Percentiles rank a stretch among this genome's conserved stretches.
Evolutionary conservation across 2,113 vertebrate genomes (phyloP).

Genomic region (Apteryx mantelli): DNA sequence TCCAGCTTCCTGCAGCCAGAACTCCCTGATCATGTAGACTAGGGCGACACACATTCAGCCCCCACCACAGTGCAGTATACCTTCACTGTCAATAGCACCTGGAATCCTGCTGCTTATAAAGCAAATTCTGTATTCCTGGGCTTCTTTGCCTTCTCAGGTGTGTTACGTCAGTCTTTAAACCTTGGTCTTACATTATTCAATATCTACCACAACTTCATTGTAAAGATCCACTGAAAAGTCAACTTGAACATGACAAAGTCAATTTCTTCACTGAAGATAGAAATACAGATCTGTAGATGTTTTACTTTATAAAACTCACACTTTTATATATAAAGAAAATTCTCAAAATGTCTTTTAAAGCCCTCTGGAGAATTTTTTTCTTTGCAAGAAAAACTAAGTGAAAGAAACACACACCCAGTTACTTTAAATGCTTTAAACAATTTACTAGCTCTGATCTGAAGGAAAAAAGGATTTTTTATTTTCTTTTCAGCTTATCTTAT

Average conservation of each 20-base stretch:
- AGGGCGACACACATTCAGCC: not conserved
- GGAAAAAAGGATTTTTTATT: not conserved
- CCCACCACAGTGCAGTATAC: not conserved
- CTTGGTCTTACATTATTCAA: not conserved
- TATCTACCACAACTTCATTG: not conserved
- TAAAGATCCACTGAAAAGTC: not conserved
- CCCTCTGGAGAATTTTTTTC: not conserved
- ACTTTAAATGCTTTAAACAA: not conserved
- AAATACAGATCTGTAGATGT: not conserved
- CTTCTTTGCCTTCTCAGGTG: not conserved
- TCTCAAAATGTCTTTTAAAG: not conserved
- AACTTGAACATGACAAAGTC: not conserved
- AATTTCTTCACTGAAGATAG: not conserved
- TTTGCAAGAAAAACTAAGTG: not conserved
- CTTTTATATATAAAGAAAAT: not conserved
- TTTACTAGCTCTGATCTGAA: not conserved
- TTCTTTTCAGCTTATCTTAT: not conserved
- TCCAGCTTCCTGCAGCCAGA: not conserved
- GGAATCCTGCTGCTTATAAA: not conserved
- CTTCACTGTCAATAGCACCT: not conserved
- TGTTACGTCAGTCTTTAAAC: not conserved
- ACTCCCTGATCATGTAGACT: not conserved
- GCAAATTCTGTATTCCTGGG: not conserved
- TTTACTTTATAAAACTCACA: not conserved
- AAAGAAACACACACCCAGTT: fast-evolving